phyloP scores from a whole-genome alignment of 1,140 invertebrate genomes.

The Onthophagus taurus region DNA sequence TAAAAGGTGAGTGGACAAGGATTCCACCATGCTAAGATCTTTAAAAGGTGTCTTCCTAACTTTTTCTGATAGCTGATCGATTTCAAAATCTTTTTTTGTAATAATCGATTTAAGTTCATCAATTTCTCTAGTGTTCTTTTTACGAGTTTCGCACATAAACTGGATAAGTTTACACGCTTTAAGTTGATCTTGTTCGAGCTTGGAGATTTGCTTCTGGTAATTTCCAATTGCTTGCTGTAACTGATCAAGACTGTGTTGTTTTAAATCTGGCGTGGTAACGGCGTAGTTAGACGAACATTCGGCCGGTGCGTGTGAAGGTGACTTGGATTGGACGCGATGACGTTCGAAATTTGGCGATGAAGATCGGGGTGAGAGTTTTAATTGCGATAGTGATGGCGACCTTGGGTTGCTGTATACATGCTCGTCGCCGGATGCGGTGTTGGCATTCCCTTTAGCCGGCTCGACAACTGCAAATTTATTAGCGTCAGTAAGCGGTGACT shows the following conservation, averaged over 20 bases:
- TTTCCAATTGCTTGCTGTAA: conserved; percentile 4
- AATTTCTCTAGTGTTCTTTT: conserved; percentile 35
- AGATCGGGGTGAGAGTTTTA: background rate
- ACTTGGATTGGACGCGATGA: background rate
- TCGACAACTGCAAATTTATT: conserved; percentile 33
- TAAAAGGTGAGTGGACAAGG: too few relatives aligned
- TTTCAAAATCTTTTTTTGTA: conserved; percentile 21
- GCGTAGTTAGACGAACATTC: background rate
- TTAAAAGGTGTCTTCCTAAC: too few relatives aligned
- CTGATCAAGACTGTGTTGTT: conserved; percentile 1
- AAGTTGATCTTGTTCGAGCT: conserved; percentile 33
- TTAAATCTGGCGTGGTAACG: conserved; percentile 19
- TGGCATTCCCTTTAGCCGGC: too few relatives aligned
- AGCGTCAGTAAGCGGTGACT: conserved; percentile 27
- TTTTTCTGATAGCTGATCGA: conserved; percentile 17
- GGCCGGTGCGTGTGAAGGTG: background rate
- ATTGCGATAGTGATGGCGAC: conserved; percentile 6
- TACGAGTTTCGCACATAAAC: conserved; percentile 29
- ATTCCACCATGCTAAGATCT: too few relatives aligned
- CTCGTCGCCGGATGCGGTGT: conserved; percentile 7
- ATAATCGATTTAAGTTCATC: conserved; percentile 26
- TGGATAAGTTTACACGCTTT: conserved; percentile 36
- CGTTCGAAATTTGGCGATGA: too few relatives aligned
- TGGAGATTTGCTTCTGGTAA: conserved; percentile 23
- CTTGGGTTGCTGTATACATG: conserved; percentile 1